Evolutionary conservation across 2,113 vertebrate genomes (phyloP), one percentile per base, ranked within the genome.

Genomic region (Nesogale talazaci): DNA sequence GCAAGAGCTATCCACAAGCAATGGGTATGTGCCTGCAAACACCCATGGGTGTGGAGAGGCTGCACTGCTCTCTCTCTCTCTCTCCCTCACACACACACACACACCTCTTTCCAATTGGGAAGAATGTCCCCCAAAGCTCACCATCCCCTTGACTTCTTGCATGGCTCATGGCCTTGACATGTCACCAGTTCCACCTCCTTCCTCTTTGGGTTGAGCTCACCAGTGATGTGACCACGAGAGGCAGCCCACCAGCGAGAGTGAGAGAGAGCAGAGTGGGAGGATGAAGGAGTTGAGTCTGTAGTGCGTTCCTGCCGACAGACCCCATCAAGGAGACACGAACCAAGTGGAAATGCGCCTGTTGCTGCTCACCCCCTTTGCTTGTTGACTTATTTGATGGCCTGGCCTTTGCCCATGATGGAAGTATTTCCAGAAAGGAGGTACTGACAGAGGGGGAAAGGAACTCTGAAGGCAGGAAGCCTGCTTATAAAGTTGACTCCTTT

Each of bases 141-240:
- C 4, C 4, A 27, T 79, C 0, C 1, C 42, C 20, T 20, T 1
- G n/a, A 59, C 23, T 16, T 59, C 46, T 83, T 82, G 77, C 20
- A 17, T n/a, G 82, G 61, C 56, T 17, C 11, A 25, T 31, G 38
- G 74, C 67, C 23, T 22, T 38, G 67, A 87, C 34, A 88, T 61
- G n/a, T 94, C 42, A 57, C 70, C 34, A 10, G 2, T 70, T 15
- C 14, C 9, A 1, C n/a, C 70, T 94, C 38, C 96, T 97, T 97
- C 96, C 96, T 93, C 95, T 96, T 96, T 95, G 29, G 3, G 6
- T 40, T 11, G 46, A 17, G 27, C 83, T 38, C 42, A 29, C 52
- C 22, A 75, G 40, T 65, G 83, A 79, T 88, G 88, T 74, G 80
- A 7, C 86, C 0, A 3, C 81, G 92, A 74, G 90, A 89, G 96